phyloP scores from a whole-genome alignment of 2,888 invertebrate genomes.

The Pollenia amentaria region DNA sequence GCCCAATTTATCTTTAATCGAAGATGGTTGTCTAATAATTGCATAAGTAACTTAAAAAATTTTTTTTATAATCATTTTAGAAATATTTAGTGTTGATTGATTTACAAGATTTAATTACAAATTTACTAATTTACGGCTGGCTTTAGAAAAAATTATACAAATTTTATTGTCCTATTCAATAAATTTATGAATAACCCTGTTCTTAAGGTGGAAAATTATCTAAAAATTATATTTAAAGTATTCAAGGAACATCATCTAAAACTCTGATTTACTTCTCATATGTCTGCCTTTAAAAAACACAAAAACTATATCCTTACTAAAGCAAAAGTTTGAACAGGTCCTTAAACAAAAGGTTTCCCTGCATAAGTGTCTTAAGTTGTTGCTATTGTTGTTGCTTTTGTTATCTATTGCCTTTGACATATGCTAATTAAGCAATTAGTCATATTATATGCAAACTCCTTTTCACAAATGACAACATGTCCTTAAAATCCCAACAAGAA shows the following conservation, averaged over 20 bases:
- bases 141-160: too few species aligned
- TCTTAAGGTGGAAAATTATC: too few species aligned
- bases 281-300: neutral
- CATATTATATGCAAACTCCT: constrained; percentile 77
- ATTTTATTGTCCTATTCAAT: too few species aligned
- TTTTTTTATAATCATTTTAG: too few species aligned
- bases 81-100: too few species aligned
- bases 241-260: neutral
- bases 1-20: too few species aligned
- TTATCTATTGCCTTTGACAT: constrained; percentile 81
- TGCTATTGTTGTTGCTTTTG: constrained; percentile 68
- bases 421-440: constrained; percentile 85
- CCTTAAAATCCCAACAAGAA: constrained; percentile 51
- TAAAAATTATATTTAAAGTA: too few species aligned
- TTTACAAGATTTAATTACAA: too few species aligned
- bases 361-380: constrained; percentile 55
- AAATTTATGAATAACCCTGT: too few species aligned
- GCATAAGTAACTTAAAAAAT: too few species aligned
- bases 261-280: neutral
- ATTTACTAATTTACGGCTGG: too few species aligned
- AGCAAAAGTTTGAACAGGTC: constrained; percentile 75
- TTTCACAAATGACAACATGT: constrained; percentile 15
- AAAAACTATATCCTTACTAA: constrained; percentile 39
- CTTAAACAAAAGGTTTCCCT: constrained; percentile 47
- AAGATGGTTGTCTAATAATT: too few species aligned